phyloP scores from a whole-genome alignment of 2,888 invertebrate genomes.

The Agrotis segetum region DNA sequence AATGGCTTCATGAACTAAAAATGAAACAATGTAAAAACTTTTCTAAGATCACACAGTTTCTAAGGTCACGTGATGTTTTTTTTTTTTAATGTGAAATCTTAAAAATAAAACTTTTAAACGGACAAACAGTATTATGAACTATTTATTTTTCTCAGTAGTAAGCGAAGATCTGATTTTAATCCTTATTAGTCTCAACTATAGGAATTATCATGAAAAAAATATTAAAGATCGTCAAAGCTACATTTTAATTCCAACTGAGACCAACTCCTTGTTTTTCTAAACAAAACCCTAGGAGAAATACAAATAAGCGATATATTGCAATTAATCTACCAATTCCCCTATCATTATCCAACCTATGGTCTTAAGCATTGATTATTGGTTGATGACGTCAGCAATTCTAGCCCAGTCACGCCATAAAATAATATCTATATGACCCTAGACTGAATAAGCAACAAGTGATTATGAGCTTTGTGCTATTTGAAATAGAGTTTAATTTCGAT shows the following conservation, averaged over 20 bases:
- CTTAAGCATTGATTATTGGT: constrained; percentile 48
- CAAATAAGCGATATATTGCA: constrained; percentile 2
- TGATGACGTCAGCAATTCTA: constrained; percentile 62
- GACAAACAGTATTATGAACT: too few relatives aligned
- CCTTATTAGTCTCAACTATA: too few relatives aligned
- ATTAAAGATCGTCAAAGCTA: too few relatives aligned
- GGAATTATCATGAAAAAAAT: too few relatives aligned
- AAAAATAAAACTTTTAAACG: too few relatives aligned
- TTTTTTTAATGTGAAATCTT: too few relatives aligned
- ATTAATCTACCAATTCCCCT: constrained; percentile 23
- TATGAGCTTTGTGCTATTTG: neutral
- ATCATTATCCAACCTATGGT: constrained; percentile 35
- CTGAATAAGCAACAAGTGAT: neutral
- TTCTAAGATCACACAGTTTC: neutral
- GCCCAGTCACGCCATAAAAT: constrained; percentile 58
- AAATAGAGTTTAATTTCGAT: neutral
- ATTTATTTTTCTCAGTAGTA: too few relatives aligned
- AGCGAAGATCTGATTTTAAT: too few relatives aligned
- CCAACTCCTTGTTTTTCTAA: neutral
- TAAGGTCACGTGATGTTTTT: too few relatives aligned
- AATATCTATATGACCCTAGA: constrained; percentile 40
- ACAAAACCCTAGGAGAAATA: neutral
- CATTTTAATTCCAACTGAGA: neutral
- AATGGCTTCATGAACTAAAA: neutral
- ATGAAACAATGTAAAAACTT: neutral